Evolutionary conservation across 2,888 invertebrate species (phyloP).

Genomic region (Tromatobia lineatoria): DNA sequence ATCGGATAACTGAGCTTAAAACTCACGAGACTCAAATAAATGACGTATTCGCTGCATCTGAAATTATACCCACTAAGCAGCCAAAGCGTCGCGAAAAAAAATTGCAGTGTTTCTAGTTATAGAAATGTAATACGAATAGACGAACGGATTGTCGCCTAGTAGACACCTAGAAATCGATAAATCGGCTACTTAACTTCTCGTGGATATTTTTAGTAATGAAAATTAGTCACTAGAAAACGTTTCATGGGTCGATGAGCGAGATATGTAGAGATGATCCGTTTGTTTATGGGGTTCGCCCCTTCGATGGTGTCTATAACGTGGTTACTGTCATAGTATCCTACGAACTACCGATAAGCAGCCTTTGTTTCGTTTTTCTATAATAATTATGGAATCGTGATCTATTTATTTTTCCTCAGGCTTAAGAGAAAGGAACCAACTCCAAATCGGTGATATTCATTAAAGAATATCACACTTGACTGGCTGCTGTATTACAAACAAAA

Average conservation of each 20-base stretch:
- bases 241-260: background rate
- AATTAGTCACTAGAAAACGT: background rate
- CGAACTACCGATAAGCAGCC: conserved; percentile 36
- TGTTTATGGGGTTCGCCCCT: conserved; percentile 27
- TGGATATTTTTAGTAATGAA: conserved; percentile 18
- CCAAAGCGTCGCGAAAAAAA: conserved; percentile 13
- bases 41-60: background rate
- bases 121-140: conserved; percentile 23
- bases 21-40: background rate
- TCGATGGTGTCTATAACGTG: conserved; percentile 45
- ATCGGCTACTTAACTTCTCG: background rate
- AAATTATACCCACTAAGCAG: background rate
- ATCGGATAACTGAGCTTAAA: conserved; percentile 23
- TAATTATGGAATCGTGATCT: conserved; percentile 50
- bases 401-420: conserved; percentile 61
- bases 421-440: too few relatives aligned
- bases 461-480: too few relatives aligned
- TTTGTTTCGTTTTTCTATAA: conserved; percentile 25
- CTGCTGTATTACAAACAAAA: too few relatives aligned
- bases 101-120: conserved; percentile 32
- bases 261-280: conserved; percentile 2
- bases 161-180: background rate
- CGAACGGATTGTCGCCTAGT: background rate
- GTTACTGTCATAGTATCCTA: conserved; percentile 35
- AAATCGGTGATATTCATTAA: too few relatives aligned